phyloP scores from a whole-genome alignment of 2,888 invertebrate genomes.

The Eristalis tenax region DNA sequence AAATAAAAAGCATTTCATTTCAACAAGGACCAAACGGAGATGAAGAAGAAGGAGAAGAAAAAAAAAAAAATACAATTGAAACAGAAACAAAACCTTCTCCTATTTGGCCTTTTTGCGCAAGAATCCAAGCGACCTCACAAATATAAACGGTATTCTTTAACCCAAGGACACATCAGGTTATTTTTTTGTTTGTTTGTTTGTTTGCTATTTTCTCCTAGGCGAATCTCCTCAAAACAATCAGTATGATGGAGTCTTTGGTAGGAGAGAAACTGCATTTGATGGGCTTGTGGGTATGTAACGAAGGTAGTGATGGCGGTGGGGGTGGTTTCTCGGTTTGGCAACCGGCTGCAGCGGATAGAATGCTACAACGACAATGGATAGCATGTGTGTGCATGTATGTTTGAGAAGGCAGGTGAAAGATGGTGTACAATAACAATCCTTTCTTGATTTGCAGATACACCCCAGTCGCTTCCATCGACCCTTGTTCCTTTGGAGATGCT shows the following conservation, averaged over 20 bases:
- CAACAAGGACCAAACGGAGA: slow-evolving; percentile 10
- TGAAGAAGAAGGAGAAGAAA: slow-evolving; percentile 8
- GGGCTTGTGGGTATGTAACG: slow-evolving; percentile 53
- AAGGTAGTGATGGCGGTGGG: slow-evolving; percentile 27
- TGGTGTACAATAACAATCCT: slow-evolving; percentile 53
- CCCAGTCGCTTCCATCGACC: neutral
- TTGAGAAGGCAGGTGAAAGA: slow-evolving; percentile 23
- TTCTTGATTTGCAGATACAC: slow-evolving; percentile 39
- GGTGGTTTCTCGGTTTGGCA: slow-evolving; percentile 66
- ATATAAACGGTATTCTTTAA: slow-evolving; percentile 66
- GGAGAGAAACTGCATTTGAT: slow-evolving; percentile 63
- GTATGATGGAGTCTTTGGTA: slow-evolving; percentile 65
- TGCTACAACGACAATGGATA: slow-evolving; percentile 9
- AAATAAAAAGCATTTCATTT: slow-evolving; percentile 54
- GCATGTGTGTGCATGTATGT: slow-evolving; percentile 7
- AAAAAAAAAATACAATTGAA: slow-evolving; percentile 41
- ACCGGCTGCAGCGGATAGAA: slow-evolving; percentile 40
- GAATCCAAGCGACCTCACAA: slow-evolving; percentile 68
- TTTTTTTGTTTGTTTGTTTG: slow-evolving; percentile 1
- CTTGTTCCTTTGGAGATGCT: slow-evolving; percentile 22
- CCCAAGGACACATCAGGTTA: slow-evolving; percentile 60
- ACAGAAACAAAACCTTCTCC: slow-evolving; percentile 64
- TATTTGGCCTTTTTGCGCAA: slow-evolving; percentile 70
- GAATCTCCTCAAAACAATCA: slow-evolving; percentile 65
- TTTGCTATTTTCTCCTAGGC: slow-evolving; percentile 56